Evolutionary conservation across 2,888 invertebrate genomes (phyloP).

Genomic region (Calameuta filiformis): DNA sequence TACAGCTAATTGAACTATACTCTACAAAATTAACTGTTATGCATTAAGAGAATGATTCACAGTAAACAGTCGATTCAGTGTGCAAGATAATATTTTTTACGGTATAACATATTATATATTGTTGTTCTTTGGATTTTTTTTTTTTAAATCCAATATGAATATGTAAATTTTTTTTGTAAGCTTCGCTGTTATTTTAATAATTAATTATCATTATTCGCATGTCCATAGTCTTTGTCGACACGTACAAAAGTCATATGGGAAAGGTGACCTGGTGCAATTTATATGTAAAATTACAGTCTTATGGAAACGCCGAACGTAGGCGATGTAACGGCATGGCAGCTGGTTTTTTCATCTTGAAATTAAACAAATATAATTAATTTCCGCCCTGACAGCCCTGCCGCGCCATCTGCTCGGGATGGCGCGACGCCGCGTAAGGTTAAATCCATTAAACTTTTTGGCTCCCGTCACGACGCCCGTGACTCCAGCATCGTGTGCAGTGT

Average conservation of each 20-base stretch:
- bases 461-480: neutral
- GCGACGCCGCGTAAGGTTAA: conserved; percentile 26
- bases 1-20: neutral
- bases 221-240: neutral
- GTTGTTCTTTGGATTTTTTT: neutral
- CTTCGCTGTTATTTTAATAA: neutral
- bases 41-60: neutral
- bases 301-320: conserved; percentile 7
- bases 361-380: conserved; percentile 39
- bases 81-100: neutral
- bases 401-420: conserved; percentile 12
- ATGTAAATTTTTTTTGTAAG: neutral
- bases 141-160: neutral
- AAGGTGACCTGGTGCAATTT: neutral
- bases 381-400: conserved; percentile 14
- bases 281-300: neutral
- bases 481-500: neutral
- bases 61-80: neutral
- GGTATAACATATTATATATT: neutral
- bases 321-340: conserved; percentile 15
- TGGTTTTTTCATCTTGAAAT: conserved; percentile 33
- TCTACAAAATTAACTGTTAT: neutral
- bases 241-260: neutral
- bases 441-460: conserved; percentile 2
- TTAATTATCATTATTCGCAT: neutral